Percentiles rank a stretch among this genome's conserved stretches.
These are phyloP conservation scores for Epistrophella euchroma DNA, from an alignment of 2,888 invertebrate species.

Conservation along the genomic window DNA sequence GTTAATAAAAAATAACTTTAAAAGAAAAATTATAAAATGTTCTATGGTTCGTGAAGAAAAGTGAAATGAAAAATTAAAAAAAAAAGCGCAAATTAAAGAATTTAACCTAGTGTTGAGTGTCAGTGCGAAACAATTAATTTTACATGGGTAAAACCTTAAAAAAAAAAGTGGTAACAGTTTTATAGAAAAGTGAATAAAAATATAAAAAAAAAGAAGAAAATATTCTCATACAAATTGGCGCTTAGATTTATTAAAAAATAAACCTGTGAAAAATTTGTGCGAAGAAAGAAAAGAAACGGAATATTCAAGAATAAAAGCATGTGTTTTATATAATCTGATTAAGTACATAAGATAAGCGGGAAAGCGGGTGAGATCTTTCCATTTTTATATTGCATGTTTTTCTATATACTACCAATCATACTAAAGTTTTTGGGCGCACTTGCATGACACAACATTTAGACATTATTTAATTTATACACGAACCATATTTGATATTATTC, in stretches of 20 bases:
- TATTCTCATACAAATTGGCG: neutral
- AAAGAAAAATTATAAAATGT: too few relatives aligned
- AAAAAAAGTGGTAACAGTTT: too few relatives aligned
- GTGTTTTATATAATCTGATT: neutral
- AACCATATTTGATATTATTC: neutral
- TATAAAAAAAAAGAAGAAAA: too few relatives aligned
- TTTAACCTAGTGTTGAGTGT: too few relatives aligned
- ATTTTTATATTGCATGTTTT: neutral
- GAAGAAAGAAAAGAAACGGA: neutral
- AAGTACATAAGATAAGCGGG: too few relatives aligned
- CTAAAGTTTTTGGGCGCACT: neutral
- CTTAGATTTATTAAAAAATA: neutral
- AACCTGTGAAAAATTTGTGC: neutral
- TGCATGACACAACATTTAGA: neutral
- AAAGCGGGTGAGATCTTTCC: conserved; percentile 5
- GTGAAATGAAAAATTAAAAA: too few relatives aligned
- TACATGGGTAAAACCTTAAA: too few relatives aligned
- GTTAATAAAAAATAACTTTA: too few relatives aligned
- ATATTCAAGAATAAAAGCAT: neutral
- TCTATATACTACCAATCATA: neutral
- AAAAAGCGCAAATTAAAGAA: too few relatives aligned
- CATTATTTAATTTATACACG: neutral
- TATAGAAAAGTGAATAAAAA: too few relatives aligned
- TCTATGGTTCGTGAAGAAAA: too few relatives aligned
- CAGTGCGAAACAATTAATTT: too few relatives aligned